These are phyloP conservation scores for Drosophila atroscutellata DNA, from an alignment of 2,888 invertebrate species.

Conservation along the genomic window DNA sequence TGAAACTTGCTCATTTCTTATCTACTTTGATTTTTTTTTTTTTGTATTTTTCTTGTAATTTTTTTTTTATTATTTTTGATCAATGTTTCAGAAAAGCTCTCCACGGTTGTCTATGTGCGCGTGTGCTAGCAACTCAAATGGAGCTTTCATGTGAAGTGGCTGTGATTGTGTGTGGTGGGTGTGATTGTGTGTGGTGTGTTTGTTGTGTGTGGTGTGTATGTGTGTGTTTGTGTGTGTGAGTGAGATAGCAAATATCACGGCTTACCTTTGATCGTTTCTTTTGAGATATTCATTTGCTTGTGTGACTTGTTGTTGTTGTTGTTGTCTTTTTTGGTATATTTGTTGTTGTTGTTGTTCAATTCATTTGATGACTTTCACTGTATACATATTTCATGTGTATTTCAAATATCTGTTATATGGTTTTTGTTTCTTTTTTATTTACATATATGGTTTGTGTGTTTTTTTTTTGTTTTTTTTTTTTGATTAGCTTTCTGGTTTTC, in stretches of 20 bases:
- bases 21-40: not conserved
- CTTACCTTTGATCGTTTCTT: conserved; percentile 77
- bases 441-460: conserved; percentile 45
- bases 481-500: conserved; percentile 48
- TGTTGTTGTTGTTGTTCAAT: conserved; percentile 26
- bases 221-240: conserved; percentile 29
- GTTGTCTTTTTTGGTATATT: conserved; percentile 43
- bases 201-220: conserved; percentile 12
- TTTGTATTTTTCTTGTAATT: not conserved
- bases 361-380: conserved; percentile 32
- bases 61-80: not conserved
- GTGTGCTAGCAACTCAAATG: conserved; percentile 81
- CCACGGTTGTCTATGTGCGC: conserved; percentile 77
- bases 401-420: not conserved
- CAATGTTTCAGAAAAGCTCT: conserved; percentile 46
- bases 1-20: conserved; percentile 35
- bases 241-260: conserved; percentile 63
- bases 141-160: conserved; percentile 43
- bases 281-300: conserved; percentile 58
- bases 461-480: conserved; percentile 35
- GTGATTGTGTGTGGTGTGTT: conserved; percentile 16
- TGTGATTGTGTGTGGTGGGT: conserved; percentile 17
- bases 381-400: conserved; percentile 23
- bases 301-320: conserved; percentile 62
- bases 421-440: conserved; percentile 43